A percentile compares a stretch with the other conserved stretches of the same genome.
Conservation (phyloP, 2,797 vertebrate species). For the Pipistrellus pygmaeus region DNA sequence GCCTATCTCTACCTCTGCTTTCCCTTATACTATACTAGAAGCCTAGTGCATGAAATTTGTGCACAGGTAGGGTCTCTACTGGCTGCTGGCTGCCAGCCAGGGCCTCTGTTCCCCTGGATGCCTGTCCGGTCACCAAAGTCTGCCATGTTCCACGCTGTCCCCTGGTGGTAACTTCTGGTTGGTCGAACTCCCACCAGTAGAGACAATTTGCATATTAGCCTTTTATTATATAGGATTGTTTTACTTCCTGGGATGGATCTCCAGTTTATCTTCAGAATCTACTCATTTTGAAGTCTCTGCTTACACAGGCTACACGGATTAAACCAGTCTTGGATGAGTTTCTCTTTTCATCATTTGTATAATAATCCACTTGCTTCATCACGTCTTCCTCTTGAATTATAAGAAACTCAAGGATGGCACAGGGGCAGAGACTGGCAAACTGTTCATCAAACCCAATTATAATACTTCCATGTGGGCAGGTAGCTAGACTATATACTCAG, state of each 20-base stretch:
- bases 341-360: not conserved
- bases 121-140: no score
- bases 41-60: no score
- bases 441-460: not conserved
- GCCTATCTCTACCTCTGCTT: not conserved
- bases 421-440: not conserved
- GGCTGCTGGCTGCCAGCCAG: no score
- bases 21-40: not conserved
- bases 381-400: constrained; percentile 7
- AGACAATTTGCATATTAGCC: no score
- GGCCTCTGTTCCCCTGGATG: no score
- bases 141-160: no score
- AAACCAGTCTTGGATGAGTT: not conserved
- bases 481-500: not conserved
- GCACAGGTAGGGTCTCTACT: no score
- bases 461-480: not conserved
- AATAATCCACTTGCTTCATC: constrained; percentile 1
- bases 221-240: not conserved
- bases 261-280: not conserved
- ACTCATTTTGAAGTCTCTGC: not conserved
- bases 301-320: not conserved
- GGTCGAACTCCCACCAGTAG: no score
- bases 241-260: not conserved
- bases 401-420: not conserved
- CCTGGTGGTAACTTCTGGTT: no score